A percentile compares a stretch with the other conserved stretches of the same genome.
Evolutionary conservation across 1,140 invertebrate genomes (phyloP).

Genomic region (Tetragnatha versicolor): DNA sequence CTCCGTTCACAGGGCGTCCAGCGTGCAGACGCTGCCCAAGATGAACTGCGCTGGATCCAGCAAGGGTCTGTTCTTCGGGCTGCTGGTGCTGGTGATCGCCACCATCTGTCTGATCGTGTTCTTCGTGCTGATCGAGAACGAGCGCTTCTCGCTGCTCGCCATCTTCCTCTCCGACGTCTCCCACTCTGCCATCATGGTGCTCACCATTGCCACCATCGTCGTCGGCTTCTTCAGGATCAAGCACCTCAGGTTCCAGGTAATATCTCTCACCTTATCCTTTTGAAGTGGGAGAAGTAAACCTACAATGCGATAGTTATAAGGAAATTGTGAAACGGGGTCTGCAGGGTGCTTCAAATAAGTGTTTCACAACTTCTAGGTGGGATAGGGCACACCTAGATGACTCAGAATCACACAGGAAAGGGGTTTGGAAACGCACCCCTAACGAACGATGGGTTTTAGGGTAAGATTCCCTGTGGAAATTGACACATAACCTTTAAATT

Average conservation of each 20-base stretch:
- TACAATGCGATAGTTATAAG: no score
- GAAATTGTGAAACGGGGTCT: no score
- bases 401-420: no score
- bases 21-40: conserved; percentile 25
- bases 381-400: no score
- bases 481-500: no score
- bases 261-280: no score
- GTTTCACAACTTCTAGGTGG: no score
- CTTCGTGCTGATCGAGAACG: conserved; percentile 83
- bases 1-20: conserved; percentile 47
- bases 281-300: no score
- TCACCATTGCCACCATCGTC: conserved; percentile 87
- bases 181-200: conserved; percentile 84
- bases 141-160: conserved; percentile 68
- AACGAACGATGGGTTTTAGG: no score
- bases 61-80: conserved; percentile 87
- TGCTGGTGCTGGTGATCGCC: conserved; percentile 86
- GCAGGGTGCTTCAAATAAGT: no score
- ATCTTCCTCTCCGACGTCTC: conserved; percentile 90
- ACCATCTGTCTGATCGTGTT: conserved; percentile 92
- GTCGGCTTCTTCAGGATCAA: conserved; percentile 86
- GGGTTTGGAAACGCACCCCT: no score
- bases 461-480: no score
- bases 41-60: conserved; percentile 82
- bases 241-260: conserved; percentile 77